Evolutionary conservation across 1,140 invertebrate species (phyloP).

Genomic region (Anagrus nilaparvatae): DNA sequence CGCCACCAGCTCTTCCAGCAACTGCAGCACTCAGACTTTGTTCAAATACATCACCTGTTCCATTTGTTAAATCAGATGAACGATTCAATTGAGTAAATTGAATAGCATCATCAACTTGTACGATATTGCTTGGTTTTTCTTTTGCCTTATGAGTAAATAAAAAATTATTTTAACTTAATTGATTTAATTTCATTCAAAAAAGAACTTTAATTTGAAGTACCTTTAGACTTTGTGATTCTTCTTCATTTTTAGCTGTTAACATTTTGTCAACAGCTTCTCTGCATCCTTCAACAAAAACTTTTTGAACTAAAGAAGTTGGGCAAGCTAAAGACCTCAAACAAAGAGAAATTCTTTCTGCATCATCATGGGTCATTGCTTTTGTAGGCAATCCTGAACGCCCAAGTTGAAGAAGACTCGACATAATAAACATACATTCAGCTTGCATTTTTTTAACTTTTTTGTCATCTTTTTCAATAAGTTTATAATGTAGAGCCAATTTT

Average conservation of each 20-base stretch:
- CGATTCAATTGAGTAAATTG: constrained; percentile 73
- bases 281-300: constrained; percentile 72
- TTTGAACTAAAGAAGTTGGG: constrained; percentile 54
- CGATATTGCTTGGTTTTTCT: constrained; percentile 58
- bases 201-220: constrained; percentile 22
- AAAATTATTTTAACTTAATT: background rate
- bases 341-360: constrained; percentile 80
- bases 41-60: constrained; percentile 87
- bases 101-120: constrained; percentile 83
- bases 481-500: constrained; percentile 78
- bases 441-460: constrained; percentile 57
- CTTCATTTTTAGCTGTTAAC: constrained; percentile 72
- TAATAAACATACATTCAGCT: constrained; percentile 79
- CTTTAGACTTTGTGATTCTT: constrained; percentile 51
- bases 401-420: constrained; percentile 77
- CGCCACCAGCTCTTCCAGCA: constrained; percentile 48
- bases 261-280: constrained; percentile 74
- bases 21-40: constrained; percentile 87
- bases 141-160: constrained; percentile 40
- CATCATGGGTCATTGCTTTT: constrained; percentile 89
- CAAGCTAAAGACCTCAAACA: constrained; percentile 75
- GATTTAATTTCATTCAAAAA: constrained; percentile 3
- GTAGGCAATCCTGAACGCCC: constrained; percentile 54
- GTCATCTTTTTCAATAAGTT: constrained; percentile 46
- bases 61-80: constrained; percentile 60